These are phyloP conservation scores for Drosophila basisetae DNA, from an alignment of 2,888 invertebrate species.

Conservation along the genomic window DNA sequence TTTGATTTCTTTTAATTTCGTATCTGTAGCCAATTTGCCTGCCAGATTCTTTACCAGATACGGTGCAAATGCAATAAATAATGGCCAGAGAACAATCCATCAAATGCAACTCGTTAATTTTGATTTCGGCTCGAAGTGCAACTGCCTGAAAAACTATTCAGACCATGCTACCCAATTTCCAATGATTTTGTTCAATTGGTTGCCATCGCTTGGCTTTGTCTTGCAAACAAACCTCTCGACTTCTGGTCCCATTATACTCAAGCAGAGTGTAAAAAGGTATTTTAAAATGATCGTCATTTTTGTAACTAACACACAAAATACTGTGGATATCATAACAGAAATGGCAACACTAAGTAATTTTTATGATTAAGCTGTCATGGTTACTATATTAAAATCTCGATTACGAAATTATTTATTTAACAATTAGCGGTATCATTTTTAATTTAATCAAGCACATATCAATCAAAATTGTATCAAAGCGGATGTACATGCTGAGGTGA, in stretches of 20 bases:
- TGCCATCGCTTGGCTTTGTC: conserved; percentile 39
- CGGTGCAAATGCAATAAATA: conserved; percentile 31
- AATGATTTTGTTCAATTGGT: conserved; percentile 69
- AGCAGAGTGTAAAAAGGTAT: background rate
- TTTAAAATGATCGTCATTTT: background rate
- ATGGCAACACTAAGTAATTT: background rate
- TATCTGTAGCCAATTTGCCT: conserved; percentile 32
- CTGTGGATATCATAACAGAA: background rate
- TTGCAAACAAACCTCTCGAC: conserved; percentile 19
- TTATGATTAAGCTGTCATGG: background rate
- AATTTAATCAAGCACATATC: background rate
- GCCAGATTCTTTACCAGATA: conserved; percentile 7
- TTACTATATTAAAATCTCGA: background rate
- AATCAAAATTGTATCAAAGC: background rate
- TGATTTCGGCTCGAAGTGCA: conserved; percentile 51
- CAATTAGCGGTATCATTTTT: background rate
- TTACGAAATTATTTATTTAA: background rate
- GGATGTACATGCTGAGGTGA: background rate
- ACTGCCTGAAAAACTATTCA: conserved; percentile 36
- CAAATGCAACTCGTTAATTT: conserved; percentile 57
- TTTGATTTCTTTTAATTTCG: conserved; percentile 63
- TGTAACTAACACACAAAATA: background rate
- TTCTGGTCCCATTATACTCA: conserved; percentile 19
- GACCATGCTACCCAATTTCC: conserved; percentile 64
- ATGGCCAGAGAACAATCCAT: conserved; percentile 45